Base-by-base conservation (phyloP, 2,797 vertebrate genomes). In the Hemibagrus guttatus region DNA sequence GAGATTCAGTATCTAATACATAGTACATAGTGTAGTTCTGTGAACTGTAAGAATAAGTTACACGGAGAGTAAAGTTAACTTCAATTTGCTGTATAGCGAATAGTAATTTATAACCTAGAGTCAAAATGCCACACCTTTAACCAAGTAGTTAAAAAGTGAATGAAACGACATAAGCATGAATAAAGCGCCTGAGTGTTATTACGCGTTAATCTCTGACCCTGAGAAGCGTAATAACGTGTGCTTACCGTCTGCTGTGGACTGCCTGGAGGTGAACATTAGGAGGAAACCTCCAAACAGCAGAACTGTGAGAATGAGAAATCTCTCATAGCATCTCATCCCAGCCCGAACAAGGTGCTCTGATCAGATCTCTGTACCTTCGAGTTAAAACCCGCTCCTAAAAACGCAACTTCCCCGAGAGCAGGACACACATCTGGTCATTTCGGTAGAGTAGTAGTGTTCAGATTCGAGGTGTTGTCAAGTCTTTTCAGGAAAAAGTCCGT, bases 171-270 rank as follows among this genome's bases (percentile, higher is more conserved):
- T 4, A 19, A 19, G 28, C 23, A 5, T 31, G 52, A 35, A 12
- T 14, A 35, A 35, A 52, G 69, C 21, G 39, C 58, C 16, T 21
- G 11, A 23, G 69, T 46, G 12, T 74, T n/a, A 49, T 74, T 23
- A n/a, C 71, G 71, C 49, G 7, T 49, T 26, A 74, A 16, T 49
- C 2, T 21, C 35, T 42, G 39, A 11, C 23, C 39, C 42, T 13
- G 68, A 21, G 35, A 21, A 72, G 12, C 19, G 26, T n/a, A 49
- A 49, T 14, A 14, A n/a, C 26, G 58, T 2, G 13, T 35, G 19
- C 92, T 91, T 75, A 95, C 94, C 93, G 84, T 31, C 86, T 56
- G 86, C 59, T 4, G 87, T 61, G n/a, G 52, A 86, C 19, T 92
- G 91, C 94, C 94, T 93, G 4, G 86, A 88, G 0, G 90, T 1